Evolutionary conservation across 2,113 vertebrate genomes (phyloP).

Genomic region (Microcebus ravelobensis): DNA sequence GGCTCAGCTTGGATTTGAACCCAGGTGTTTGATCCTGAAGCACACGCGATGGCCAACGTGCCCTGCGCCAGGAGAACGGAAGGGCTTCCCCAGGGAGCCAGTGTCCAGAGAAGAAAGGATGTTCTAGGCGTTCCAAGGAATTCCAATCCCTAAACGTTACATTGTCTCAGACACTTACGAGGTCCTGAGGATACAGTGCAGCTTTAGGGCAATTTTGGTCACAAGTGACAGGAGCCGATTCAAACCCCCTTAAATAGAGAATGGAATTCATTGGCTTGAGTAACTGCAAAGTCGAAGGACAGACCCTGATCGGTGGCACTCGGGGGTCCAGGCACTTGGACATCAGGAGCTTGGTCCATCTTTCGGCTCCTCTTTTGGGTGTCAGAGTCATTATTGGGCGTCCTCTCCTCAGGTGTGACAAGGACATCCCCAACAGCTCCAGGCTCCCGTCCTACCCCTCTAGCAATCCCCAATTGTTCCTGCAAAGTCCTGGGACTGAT

Average conservation of each 20-base stretch:
- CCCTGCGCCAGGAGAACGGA: background rate
- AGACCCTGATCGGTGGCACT: too few species aligned
- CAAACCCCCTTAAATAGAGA: background rate
- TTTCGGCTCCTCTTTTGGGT: background rate
- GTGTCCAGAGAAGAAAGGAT: background rate
- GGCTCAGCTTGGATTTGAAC: slow-evolving; percentile 12
- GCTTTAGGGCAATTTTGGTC: background rate
- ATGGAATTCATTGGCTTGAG: background rate
- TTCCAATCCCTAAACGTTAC: background rate
- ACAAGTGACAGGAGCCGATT: background rate
- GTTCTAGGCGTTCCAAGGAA: background rate
- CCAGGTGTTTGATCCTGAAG: background rate
- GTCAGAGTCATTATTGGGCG: background rate
- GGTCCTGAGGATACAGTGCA: background rate
- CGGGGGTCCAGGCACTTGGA: background rate
- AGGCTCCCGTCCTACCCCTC: background rate
- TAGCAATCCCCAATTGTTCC: background rate
- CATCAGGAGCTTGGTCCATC: background rate
- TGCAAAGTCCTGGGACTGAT: background rate
- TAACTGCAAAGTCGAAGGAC: background rate
- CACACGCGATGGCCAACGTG: rapidly evolving
- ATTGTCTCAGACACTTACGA: background rate
- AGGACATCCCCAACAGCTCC: background rate
- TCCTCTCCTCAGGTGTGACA: background rate
- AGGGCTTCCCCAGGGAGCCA: background rate